phyloP scores from a whole-genome alignment of 2,113 vertebrate genomes.

The Salminus brasiliensis region DNA sequence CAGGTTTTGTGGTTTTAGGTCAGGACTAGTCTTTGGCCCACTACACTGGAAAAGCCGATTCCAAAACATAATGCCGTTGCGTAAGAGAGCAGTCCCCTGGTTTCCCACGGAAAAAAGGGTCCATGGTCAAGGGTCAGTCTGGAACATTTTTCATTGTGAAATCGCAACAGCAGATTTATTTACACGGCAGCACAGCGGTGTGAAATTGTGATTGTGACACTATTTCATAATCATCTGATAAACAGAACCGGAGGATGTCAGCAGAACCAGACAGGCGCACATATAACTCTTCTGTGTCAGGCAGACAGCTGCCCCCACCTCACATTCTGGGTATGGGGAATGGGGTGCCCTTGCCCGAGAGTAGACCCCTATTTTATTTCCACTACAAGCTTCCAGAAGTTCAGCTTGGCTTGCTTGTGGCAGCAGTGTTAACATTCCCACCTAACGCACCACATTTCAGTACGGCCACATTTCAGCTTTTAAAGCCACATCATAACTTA shows the following conservation, averaged over 20 bases:
- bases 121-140: background rate
- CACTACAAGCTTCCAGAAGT: background rate
- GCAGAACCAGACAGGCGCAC: background rate
- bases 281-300: background rate
- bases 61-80: background rate
- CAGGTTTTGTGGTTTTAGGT: background rate
- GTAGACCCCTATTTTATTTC: too few species aligned
- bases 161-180: slow-evolving; percentile 8
- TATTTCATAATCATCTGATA: slow-evolving; percentile 37
- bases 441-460: background rate
- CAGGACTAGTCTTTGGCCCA: background rate
- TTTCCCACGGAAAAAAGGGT: background rate
- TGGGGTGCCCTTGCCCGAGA: too few species aligned
- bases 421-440: background rate
- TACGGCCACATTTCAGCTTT: too few species aligned
- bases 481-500: too few species aligned
- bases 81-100: background rate
- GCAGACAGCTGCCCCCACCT: background rate
- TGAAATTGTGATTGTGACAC: slow-evolving; percentile 30
- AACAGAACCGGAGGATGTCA: slow-evolving; percentile 29
- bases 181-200: background rate
- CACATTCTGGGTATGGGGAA: too few species aligned
- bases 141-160: background rate
- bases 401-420: background rate
- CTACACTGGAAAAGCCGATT: background rate